Evolutionary conservation across 1,140 invertebrate species (phyloP).

Genomic region (Drosophila neocordata): DNA sequence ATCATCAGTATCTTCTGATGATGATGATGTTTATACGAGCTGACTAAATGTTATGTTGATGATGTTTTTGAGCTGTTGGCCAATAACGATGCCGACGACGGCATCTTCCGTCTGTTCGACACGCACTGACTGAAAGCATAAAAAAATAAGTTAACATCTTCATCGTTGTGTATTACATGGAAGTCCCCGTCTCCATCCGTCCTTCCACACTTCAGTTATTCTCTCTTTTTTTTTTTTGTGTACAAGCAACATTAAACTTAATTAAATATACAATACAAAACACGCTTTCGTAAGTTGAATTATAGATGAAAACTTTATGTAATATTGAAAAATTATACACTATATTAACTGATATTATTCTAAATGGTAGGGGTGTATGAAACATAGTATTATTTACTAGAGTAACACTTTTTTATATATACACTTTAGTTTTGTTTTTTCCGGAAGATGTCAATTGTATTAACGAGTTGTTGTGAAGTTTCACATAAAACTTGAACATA

Average conservation of each 20-base stretch:
- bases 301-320: too few species aligned
- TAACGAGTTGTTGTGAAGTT: not conserved
- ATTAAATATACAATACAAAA: not conserved
- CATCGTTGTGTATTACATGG: not conserved
- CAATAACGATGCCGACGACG: not conserved
- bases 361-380: too few species aligned
- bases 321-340: too few species aligned
- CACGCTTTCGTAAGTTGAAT: too few species aligned
- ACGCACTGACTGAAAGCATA: conserved; percentile 2
- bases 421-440: too few species aligned
- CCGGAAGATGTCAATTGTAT: too few species aligned
- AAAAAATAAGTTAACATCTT: conserved; percentile 4
- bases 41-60: conserved; percentile 10
- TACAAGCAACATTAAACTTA: not conserved
- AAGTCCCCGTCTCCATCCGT: too few species aligned
- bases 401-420: too few species aligned
- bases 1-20: conserved; percentile 9
- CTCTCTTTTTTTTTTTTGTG: not conserved
- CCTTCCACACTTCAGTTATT: too few species aligned
- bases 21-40: conserved; percentile 42
- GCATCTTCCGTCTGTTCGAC: conserved; percentile 1
- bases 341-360: too few species aligned
- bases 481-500: not conserved
- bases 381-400: too few species aligned
- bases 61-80: conserved; percentile 1